Base-by-base conservation (phyloP, 2,888 invertebrate species). In the Allophyes oxyacanthae region DNA sequence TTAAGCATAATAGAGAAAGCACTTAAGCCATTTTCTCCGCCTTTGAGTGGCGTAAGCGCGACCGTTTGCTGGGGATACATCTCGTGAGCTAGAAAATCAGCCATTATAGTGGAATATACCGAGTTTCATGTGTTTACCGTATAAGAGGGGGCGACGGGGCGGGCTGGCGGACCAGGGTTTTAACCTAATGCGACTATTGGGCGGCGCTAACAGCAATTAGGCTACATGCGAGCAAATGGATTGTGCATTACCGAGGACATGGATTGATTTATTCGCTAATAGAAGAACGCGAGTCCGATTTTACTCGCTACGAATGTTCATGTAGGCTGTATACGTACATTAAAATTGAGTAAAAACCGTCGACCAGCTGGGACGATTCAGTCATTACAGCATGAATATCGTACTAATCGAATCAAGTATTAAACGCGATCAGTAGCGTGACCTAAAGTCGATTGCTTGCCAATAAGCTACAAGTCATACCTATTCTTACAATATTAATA, bases 1-100 rank as follows among this genome's bases (percentile, higher is more conserved):
- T 93, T 92, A 92, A 94, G 88, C 87, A 94, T 94, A 94, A 93
- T 93, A 94, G 94, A 94, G 92, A 93, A 91, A 93, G 94, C 94
- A 94, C 94, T 94, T 94, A 92, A 94, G 91, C 92, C 92, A 94
- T 93, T 93, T 93, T 94, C 93, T 89, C 93, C 92, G 93, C 92
- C 92, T 94, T 94, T 94, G 91, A 93, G 91, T 93, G 92, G 89
- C 89, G 91, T 94, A 93, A 94, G 93, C 90, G 91, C 83, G 89
- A 84, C 88, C 90, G 89, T 92, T 92, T 91, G 92, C 88, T 85
- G 87, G 83, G 86, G 87, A 86, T 86, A 87, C 88, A 88, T 89
- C 88, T 89, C 89, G 85, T 88, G 92, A 92, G 92, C 93, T 93
- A 92, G 93, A 93, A 93, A 92, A 94, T 92, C 90, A 93, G 86